These are phyloP conservation scores for Yponomeuta evonymella DNA, from an alignment of 2,888 invertebrate genomes.

Conservation along the genomic window DNA sequence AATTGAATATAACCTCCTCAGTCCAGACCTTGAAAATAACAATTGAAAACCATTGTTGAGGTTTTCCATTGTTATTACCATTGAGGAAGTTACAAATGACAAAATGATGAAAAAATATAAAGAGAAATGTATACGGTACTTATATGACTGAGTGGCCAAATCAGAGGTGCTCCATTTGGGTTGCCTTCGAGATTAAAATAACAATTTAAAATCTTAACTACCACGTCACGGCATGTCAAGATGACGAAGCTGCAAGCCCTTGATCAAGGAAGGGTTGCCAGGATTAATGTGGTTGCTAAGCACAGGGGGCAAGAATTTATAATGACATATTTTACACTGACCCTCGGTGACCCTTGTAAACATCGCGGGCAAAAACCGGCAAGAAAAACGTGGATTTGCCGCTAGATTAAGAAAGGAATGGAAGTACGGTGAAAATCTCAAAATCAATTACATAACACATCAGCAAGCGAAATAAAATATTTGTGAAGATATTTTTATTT, in stretches of 20 bases:
- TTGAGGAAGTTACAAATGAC: no score
- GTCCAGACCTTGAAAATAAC: no score
- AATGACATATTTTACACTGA: constrained; percentile 17
- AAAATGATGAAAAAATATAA: background rate
- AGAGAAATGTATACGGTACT: background rate
- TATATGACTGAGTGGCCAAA: background rate
- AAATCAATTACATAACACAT: no score
- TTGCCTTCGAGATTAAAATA: background rate
- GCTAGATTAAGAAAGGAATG: background rate
- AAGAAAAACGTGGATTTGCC: background rate
- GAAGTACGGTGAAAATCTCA: no score
- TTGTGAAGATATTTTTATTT: no score
- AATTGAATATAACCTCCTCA: no score
- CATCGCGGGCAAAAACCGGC: constrained; percentile 27
- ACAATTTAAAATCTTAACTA: constrained; percentile 3
- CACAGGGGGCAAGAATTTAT: constrained; percentile 12
- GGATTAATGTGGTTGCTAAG: constrained; percentile 12
- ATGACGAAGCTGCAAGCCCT: constrained; percentile 7
- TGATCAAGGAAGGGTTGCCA: constrained; percentile 10
- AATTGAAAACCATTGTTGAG: no score
- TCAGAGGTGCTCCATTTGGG: no score
- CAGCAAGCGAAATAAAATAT: no score
- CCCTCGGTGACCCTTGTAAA: constrained; percentile 30
- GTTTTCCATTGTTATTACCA: no score
- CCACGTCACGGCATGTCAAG: constrained; percentile 1